Evolutionary conservation across 2,888 invertebrate genomes (phyloP), one percentile per base, ranked within the genome.

Genomic region (Nudaria mundana): DNA sequence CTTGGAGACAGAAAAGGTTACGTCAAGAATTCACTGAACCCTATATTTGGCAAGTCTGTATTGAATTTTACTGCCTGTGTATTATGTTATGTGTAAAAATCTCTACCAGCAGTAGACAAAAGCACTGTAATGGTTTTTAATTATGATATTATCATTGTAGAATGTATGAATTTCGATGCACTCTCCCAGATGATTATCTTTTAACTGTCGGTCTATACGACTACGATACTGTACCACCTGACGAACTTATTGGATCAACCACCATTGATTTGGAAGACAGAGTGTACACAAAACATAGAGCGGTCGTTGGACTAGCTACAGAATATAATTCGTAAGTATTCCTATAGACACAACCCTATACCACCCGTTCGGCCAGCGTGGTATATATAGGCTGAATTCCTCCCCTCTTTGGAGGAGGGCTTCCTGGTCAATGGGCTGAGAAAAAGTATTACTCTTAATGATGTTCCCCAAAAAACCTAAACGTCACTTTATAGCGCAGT

Each of bases 261-360:
- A 88, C 84, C 44, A 93, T 98, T 46, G 97, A 98, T 76, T 81
- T 98, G 30, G 98, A 98, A 81, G 95, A 96, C 76, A 91, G 97
- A 44, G 94, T 94, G 70, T 95, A 94, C 69, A 93, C 93, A 11
- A 91, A 91, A 51, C 95, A 97, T 68, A 89, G 95, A 42, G 96
- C 94, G 0, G 90, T 91, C 2, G 94, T 97, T 59, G 97, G 97
- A 0, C 73, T 98, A 8, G 76, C 95, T 0, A 82, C 85, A 26
- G 91, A 91, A 62, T 98, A 94, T 65, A 90, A 91, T 38, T 78
- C 88, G 94, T 94, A 76, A 86, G 90, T 79, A 23, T 7, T n/a
- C 14, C 3, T 18, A 8, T n/a, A n/a, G n/a, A n/a, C n/a, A n/a
- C n/a, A n/a, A n/a, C n/a, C n/a, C n/a, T n/a, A n/a, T n/a, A n/a